Conservation (phyloP, 2,888 invertebrate genomes). For the Eilema griseolum region DNA sequence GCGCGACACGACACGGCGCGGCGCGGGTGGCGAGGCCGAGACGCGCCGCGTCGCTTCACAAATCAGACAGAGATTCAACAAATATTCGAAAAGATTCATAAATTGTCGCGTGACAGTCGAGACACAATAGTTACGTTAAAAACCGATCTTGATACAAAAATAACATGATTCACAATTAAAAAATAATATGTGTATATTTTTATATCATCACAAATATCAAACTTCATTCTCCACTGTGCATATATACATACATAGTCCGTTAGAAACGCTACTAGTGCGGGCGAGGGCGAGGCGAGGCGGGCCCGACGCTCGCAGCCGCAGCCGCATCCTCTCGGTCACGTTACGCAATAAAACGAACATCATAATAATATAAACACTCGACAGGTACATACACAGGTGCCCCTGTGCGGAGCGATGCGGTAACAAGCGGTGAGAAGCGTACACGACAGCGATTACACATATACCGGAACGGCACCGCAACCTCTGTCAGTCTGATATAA, state of each 20-base stretch:
- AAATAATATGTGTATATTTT: constrained; percentile 71
- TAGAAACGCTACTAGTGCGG: constrained; percentile 60
- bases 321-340: constrained; percentile 59
- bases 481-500: constrained; percentile 78
- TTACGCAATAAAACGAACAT: constrained; percentile 57
- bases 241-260: constrained; percentile 82
- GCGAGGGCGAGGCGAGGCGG: too few relatives aligned
- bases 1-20: constrained; percentile 1
- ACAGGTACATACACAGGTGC: constrained; percentile 61
- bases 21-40: constrained; percentile 25
- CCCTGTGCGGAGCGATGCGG: constrained; percentile 68
- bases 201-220: constrained; percentile 78
- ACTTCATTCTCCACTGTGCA: constrained; percentile 79
- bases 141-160: constrained; percentile 81
- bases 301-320: too few relatives aligned
- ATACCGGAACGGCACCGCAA: constrained; percentile 76
- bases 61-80: constrained; percentile 56
- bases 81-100: constrained; percentile 59
- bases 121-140: constrained; percentile 59
- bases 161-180: constrained; percentile 78
- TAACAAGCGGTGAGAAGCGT: constrained; percentile 83
- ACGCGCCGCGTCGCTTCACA: constrained; percentile 34
- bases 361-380: constrained; percentile 57
- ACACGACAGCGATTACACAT: constrained; percentile 81
- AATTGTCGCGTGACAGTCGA: constrained; percentile 59